These are phyloP conservation scores for Drepanosiphum platanoidis DNA, from an alignment of 2,888 invertebrate species.

Conservation along the genomic window DNA sequence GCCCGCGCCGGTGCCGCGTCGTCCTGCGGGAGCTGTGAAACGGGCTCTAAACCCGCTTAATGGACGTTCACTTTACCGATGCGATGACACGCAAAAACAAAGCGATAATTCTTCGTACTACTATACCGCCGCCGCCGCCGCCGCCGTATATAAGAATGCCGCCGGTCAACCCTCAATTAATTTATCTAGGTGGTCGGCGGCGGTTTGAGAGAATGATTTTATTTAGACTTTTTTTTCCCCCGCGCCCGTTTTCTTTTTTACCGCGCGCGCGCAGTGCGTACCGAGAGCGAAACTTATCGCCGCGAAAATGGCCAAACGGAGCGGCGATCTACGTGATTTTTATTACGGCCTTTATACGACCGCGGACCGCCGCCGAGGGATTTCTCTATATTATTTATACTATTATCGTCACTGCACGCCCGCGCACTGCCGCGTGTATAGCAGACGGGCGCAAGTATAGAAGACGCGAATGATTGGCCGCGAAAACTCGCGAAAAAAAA, in stretches of 20 bases:
- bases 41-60: slow-evolving; percentile 61
- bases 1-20: not conserved
- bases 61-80: slow-evolving; percentile 62
- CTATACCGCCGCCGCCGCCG: not conserved
- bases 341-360: no score
- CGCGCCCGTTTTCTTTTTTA: not conserved
- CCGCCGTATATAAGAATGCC: slow-evolving; percentile 15
- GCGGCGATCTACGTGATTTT: no score
- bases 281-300: not conserved
- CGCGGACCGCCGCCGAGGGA: no score
- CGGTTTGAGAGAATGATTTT: not conserved
- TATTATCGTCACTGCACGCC: no score
- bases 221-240: not conserved
- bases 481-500: no score
- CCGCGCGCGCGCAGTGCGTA: not conserved
- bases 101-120: slow-evolving; percentile 56
- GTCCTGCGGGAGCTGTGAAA: slow-evolving; percentile 58
- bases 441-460: no score
- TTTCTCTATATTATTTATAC: no score
- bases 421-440: no score
- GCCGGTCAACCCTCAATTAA: slow-evolving; percentile 49
- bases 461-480: no score
- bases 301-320: not conserved
- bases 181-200: slow-evolving; percentile 19
- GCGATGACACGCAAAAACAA: slow-evolving; percentile 62